Conservation (phyloP, 1,140 invertebrate species). For the Hylaeus anthracinus region DNA sequence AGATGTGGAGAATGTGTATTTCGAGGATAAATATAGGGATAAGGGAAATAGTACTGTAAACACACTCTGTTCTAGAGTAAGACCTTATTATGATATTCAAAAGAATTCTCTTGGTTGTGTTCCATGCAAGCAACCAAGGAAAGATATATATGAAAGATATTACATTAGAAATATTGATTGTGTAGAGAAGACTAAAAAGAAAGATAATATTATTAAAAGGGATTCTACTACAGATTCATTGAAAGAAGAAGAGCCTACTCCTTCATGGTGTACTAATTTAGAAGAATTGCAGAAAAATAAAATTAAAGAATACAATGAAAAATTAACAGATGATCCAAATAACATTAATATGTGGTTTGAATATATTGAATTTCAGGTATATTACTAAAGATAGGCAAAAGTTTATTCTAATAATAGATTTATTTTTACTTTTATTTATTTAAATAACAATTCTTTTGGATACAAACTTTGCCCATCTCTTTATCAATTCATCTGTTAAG, state of each 20-base stretch:
- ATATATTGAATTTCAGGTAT: conserved; percentile 83
- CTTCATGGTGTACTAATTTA: conserved; percentile 66
- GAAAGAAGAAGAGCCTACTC: conserved; percentile 50
- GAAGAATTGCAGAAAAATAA: conserved; percentile 79
- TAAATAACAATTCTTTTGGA: too few relatives aligned
- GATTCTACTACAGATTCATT: conserved; percentile 52
- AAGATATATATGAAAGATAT: conserved; percentile 70
- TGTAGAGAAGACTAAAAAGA: conserved; percentile 62
- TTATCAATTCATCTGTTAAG: background rate
- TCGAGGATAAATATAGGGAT: conserved; percentile 80
- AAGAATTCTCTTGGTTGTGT: conserved; percentile 67
- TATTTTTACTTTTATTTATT: too few relatives aligned
- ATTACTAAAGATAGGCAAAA: too few relatives aligned
- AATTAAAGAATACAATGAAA: conserved; percentile 81
- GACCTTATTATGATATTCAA: conserved; percentile 77
- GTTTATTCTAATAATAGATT: too few relatives aligned
- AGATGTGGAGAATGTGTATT: conserved; percentile 79
- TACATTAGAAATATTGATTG: conserved; percentile 66
- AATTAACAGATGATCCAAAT: conserved; percentile 78
- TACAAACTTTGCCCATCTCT: background rate
- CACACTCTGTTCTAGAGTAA: conserved; percentile 77
- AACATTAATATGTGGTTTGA: conserved; percentile 82
- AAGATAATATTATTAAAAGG: conserved; percentile 63
- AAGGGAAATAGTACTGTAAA: conserved; percentile 78
- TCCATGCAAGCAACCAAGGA: conserved; percentile 58